Base-by-base conservation (phyloP, 2,797 vertebrate genomes). In the Hippoglossus hippoglossus region DNA sequence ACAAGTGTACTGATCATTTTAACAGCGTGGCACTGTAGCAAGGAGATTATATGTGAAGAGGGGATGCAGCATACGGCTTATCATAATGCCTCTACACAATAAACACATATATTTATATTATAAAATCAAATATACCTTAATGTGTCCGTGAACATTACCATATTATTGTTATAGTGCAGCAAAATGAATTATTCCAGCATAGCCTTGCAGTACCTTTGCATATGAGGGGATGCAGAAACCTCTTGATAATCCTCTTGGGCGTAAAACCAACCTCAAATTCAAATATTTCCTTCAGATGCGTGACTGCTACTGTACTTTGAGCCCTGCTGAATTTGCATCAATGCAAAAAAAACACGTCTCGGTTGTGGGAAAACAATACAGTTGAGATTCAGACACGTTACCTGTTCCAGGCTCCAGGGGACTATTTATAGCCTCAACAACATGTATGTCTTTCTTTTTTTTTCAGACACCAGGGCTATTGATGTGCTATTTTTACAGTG, bases 341-440 rank as follows among this genome's bases (percentile, higher is more conserved):
- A 92, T 88, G 91, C 87, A 89, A 90, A 91, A 84, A 89, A 92
- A 88, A 11, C 12, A 12, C 12, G 12, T 92, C 84, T 89, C 67
- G 88, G 80, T 54, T 5, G 21, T n/a, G 55, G 82, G 86, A 56
- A 73, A 73, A 77, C 72, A 88, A 82, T 71, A 92, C 87, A 89
- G 93, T 94, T 92, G 87, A 95, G 90, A 94, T 94, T 95, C 85
- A 5, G 44, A 90, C 93, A 94, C 73, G 70, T 87, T 92, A 94
- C 89, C 91, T 93, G 93, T 88, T 95, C 63, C 75, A 87, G 80
- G 89, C 85, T 67, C 64, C 72, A 76, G 84, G 82, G 72, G 59
- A 89, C 94, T 98, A 97, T 98, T 96, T 98, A 96, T 97, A 98
- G 94, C 90, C 84, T 82, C 89, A 79, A 83, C 93, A 92, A 92